These are phyloP conservation scores for Andrena fulva DNA, from an alignment of 2,888 invertebrate genomes.

Conservation along the genomic window DNA sequence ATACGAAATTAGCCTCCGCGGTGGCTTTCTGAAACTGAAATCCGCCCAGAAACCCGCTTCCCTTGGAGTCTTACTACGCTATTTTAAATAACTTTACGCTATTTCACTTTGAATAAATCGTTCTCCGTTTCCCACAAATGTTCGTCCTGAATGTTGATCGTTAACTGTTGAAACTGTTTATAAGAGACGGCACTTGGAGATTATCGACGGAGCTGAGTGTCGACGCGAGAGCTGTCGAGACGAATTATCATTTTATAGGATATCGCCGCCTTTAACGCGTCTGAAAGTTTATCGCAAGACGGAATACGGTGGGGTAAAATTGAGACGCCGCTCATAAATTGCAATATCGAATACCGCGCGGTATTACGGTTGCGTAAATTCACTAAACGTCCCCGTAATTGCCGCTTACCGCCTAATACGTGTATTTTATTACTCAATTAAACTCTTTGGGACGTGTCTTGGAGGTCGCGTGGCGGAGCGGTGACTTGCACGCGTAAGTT, in stretches of 20 bases:
- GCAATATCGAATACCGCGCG: conserved; percentile 16
- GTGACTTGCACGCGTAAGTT: conserved; percentile 67
- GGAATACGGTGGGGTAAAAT: conserved; percentile 9
- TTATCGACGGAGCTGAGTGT: neutral
- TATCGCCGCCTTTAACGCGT: neutral
- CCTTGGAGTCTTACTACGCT: conserved; percentile 24
- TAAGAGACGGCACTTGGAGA: no score
- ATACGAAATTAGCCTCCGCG: conserved; percentile 43
- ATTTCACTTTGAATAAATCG: conserved; percentile 25
- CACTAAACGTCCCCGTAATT: conserved; percentile 41
- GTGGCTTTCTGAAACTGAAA: conserved; percentile 49
- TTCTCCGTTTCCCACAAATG: neutral
- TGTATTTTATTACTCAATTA: conserved; percentile 76
- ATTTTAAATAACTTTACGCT: conserved; percentile 31
- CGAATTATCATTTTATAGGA: neutral
- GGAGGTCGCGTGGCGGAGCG: conserved; percentile 27
- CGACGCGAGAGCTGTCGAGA: neutral
- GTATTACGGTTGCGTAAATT: conserved; percentile 50
- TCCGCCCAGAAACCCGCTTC: conserved; percentile 17
- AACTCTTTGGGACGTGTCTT: conserved; percentile 57
- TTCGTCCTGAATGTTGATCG: no score
- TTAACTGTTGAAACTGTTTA: no score
- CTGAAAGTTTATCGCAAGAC: neutral
- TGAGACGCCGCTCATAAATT: conserved; percentile 22
- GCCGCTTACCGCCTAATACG: conserved; percentile 53